phyloP scores from a whole-genome alignment of 2,888 invertebrate genomes.

The Polyommatus iphigenia region DNA sequence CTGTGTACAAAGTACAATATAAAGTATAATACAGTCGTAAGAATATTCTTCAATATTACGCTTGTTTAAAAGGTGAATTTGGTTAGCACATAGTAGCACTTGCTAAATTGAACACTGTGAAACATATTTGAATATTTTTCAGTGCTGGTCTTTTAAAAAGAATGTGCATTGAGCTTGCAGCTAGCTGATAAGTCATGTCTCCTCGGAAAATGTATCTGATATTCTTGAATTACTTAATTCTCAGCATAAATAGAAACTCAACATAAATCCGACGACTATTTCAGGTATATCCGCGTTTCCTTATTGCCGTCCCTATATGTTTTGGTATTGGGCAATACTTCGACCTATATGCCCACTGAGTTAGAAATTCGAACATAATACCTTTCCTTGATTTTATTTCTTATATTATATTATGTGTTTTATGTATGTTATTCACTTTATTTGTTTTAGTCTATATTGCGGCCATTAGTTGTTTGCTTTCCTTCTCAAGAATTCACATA shows the following conservation, averaged over 20 bases:
- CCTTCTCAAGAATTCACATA: background rate
- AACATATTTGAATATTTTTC: too few relatives aligned
- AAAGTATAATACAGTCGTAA: too few relatives aligned
- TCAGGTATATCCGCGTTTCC: background rate
- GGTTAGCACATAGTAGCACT: too few relatives aligned
- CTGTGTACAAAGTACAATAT: background rate
- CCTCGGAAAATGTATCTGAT: background rate
- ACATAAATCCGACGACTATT: background rate
- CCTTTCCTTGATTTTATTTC: background rate
- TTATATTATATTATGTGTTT: background rate
- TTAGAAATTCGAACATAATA: constrained; percentile 12
- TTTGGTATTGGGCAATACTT: constrained; percentile 8
- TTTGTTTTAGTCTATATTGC: background rate
- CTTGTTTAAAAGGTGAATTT: too few relatives aligned
- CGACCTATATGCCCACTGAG: background rate
- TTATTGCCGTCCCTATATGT: background rate
- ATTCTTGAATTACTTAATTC: background rate
- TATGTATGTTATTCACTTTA: background rate
- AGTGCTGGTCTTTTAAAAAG: too few relatives aligned
- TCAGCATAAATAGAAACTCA: background rate
- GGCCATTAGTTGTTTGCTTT: background rate
- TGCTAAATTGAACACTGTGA: too few relatives aligned
- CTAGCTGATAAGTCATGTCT: background rate
- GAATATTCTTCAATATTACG: too few relatives aligned
- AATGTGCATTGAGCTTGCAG: too few relatives aligned